phyloP scores from a whole-genome alignment of 1,140 invertebrate species.

The Calliphora vicina region DNA sequence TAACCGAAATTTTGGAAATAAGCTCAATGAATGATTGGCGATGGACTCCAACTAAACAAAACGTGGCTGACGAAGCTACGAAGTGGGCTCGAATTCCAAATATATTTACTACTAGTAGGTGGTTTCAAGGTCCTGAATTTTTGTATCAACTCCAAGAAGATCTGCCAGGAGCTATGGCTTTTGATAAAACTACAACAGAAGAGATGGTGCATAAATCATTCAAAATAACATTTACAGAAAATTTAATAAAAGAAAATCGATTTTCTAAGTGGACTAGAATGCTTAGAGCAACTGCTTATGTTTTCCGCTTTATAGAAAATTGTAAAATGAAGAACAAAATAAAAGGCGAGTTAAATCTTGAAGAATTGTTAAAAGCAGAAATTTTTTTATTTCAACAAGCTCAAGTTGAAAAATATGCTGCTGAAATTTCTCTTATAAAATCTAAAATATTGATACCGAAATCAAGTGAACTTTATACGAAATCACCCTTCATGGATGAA shows the following conservation, averaged over 20 bases:
- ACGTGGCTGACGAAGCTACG: neutral
- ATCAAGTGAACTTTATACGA: conserved; percentile 1
- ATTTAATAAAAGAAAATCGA: neutral
- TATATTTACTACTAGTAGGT: neutral
- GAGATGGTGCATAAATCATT: neutral
- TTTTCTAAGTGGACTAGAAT: neutral
- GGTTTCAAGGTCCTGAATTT: neutral
- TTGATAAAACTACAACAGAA: neutral
- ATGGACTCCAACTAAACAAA: neutral
- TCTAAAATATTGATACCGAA: neutral
- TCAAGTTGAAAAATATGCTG: neutral
- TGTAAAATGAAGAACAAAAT: neutral
- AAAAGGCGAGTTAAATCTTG: neutral
- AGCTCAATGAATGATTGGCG: neutral
- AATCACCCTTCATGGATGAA: neutral
- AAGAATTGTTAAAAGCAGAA: neutral
- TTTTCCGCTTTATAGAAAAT: neutral
- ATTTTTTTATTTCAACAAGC: neutral
- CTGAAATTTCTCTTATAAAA: neutral
- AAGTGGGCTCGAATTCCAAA: neutral
- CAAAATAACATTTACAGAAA: neutral
- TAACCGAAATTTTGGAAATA: neutral
- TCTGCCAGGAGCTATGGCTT: neutral
- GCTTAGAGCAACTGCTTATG: neutral
- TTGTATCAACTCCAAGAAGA: neutral